These are phyloP conservation scores for Diabrotica undecimpunctata DNA, from an alignment of 1,140 invertebrate species.

Conservation along the genomic window DNA sequence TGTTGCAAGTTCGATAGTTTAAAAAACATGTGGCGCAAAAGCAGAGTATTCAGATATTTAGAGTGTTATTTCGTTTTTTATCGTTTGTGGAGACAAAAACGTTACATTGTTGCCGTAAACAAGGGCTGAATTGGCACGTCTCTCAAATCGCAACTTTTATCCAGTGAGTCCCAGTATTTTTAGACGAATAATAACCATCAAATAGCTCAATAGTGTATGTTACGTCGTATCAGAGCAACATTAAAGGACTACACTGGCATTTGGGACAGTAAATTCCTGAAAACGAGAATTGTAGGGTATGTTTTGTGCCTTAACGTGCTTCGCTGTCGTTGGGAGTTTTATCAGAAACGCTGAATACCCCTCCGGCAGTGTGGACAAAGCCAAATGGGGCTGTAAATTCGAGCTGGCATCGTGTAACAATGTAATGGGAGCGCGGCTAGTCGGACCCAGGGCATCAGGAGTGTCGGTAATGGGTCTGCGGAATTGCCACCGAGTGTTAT, in stretches of 20 bases:
- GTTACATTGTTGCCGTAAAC: neutral
- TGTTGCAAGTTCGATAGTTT: too few species aligned
- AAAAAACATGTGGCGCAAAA: too few species aligned
- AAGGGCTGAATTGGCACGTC: neutral
- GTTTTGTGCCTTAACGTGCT: conserved; percentile 21
- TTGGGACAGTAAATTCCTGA: conserved; percentile 18
- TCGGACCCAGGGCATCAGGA: conserved; percentile 29
- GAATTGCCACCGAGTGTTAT: conserved; percentile 30
- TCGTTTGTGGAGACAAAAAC: too few species aligned
- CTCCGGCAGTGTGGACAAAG: conserved; percentile 33
- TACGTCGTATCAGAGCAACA: conserved; percentile 9
- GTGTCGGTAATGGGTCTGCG: conserved; percentile 31
- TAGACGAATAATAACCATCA: conserved; percentile 19
- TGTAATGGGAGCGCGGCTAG: conserved; percentile 30
- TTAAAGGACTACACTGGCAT: conserved; percentile 15
- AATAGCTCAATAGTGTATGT: conserved; percentile 20
- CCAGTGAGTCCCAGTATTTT: conserved; percentile 6
- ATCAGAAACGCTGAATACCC: conserved; percentile 30
- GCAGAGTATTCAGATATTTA: too few species aligned
- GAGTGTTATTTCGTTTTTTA: too few species aligned
- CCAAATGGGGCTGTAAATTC: conserved; percentile 35
- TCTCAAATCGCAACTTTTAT: conserved; percentile 5
- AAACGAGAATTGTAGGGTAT: conserved; percentile 17
- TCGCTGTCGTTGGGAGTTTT: conserved; percentile 25
- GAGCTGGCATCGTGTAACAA: conserved; percentile 31